Conservation (phyloP, 2,113 vertebrate genomes). For the Crotalus viridis region DNA sequence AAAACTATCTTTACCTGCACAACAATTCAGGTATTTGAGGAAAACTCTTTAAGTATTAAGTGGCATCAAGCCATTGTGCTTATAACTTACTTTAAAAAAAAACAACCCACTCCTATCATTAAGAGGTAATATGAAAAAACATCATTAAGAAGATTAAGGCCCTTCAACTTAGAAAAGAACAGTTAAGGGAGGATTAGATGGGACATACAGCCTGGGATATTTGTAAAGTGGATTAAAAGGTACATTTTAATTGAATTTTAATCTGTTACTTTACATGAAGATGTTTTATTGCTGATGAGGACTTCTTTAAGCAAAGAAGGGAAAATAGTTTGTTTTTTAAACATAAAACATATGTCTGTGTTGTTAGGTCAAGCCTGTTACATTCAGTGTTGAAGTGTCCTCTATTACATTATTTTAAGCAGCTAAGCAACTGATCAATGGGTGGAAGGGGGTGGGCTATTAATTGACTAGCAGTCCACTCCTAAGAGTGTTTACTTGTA, state of each 20-base stretch:
- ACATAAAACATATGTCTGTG: not conserved
- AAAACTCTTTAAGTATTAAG: not conserved
- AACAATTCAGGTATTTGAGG: not conserved
- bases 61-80: not conserved
- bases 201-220: not conserved
- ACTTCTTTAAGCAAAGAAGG: not conserved
- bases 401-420: slow-evolving; percentile 7
- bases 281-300: not conserved
- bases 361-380: not conserved
- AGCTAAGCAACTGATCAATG: slow-evolving; percentile 22
- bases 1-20: not conserved
- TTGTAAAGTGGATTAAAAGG: slow-evolving; percentile 15
- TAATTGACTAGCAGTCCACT: slow-evolving; percentile 11
- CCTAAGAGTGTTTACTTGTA: slow-evolving; percentile 1
- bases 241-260: slow-evolving; percentile 15
- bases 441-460: not conserved
- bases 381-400: not conserved
- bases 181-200: not conserved
- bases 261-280: slow-evolving; percentile 2
- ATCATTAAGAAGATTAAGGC: slow-evolving; percentile 21
- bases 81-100: not conserved
- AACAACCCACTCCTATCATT: not conserved
- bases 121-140: not conserved
- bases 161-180: not conserved
- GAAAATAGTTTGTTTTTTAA: not conserved